A percentile compares a stretch with the other conserved stretches of the same genome.
Evolutionary conservation across 2,888 invertebrate genomes (phyloP).

Genomic region (Drosophila meridionalis): DNA sequence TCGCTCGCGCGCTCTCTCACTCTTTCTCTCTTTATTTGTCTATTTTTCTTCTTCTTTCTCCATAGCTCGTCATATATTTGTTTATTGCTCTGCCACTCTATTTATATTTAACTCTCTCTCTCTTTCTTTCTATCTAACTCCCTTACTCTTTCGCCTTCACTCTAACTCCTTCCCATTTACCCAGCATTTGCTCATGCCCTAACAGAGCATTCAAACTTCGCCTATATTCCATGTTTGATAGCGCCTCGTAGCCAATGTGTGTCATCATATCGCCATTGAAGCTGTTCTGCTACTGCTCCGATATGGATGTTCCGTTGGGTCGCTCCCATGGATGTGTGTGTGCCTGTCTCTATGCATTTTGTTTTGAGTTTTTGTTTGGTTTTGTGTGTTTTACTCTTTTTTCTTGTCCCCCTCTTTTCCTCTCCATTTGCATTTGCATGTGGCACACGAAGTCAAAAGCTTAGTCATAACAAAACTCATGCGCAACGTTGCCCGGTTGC

Average conservation of each 20-base stretch:
- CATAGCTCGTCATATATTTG: neutral
- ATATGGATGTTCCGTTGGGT: slow-evolving; percentile 28
- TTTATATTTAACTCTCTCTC: neutral
- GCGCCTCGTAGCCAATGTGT: slow-evolving; percentile 34
- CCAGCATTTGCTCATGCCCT: neutral
- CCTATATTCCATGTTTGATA: neutral
- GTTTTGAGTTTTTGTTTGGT: slow-evolving; percentile 7
- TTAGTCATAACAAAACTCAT: slow-evolving; percentile 47
- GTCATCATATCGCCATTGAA: slow-evolving; percentile 48
- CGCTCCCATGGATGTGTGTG: slow-evolving; percentile 26
- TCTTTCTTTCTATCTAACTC: neutral
- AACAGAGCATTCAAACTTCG: slow-evolving; percentile 15
- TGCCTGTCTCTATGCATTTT: neutral
- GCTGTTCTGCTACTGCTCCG: slow-evolving; percentile 18
- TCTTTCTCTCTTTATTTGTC: neutral
- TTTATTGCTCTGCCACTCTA: neutral
- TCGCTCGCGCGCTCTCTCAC: no score
- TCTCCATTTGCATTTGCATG: slow-evolving; percentile 50
- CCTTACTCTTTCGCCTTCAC: neutral
- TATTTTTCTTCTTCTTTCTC: no score
- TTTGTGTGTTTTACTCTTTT: slow-evolving; percentile 3
- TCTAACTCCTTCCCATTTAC: neutral
- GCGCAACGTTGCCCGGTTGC: slow-evolving; percentile 52
- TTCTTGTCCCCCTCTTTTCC: neutral
- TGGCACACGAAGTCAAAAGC: slow-evolving; percentile 38